Conservation (phyloP, 2,113 vertebrate genomes). For the Acrocephalus arundinaceus region DNA sequence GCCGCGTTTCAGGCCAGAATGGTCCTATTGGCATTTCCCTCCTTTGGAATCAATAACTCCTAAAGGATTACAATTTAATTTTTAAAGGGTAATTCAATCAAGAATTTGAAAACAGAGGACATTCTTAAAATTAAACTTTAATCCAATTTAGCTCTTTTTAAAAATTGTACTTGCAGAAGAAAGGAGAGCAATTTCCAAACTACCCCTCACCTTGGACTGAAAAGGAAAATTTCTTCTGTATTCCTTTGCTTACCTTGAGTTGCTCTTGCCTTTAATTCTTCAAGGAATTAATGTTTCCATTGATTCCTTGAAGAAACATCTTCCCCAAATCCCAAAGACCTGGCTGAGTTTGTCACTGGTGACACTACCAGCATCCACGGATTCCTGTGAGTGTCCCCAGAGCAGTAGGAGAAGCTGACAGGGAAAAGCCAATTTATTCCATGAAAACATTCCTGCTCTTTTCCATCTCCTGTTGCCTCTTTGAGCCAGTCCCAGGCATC, state of each 20-base stretch:
- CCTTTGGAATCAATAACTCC: conserved; percentile 46
- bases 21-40: conserved; percentile 52
- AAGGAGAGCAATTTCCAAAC: neutral
- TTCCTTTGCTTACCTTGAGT: neutral
- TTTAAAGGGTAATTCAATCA: conserved; percentile 68
- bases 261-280: neutral
- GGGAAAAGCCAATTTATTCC: neutral
- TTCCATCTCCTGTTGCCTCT: neutral
- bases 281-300: neutral
- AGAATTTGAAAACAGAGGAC: conserved; percentile 39
- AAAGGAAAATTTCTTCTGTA: neutral
- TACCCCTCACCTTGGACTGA: neutral
- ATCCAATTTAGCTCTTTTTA: conserved; percentile 16
- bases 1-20: conserved; percentile 30
- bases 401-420: neutral
- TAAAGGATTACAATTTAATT: conserved; percentile 62
- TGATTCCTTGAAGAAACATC: neutral
- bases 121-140: conserved; percentile 58
- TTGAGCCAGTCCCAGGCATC: neutral
- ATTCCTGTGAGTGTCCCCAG: neutral
- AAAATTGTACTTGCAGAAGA: neutral
- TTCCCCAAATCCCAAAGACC: neutral
- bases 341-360: neutral
- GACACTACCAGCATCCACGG: neutral
- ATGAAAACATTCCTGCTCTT: neutral